Evolutionary conservation across 2,888 invertebrate genomes (phyloP).

Genomic region (Drosophila kambysellisi): DNA sequence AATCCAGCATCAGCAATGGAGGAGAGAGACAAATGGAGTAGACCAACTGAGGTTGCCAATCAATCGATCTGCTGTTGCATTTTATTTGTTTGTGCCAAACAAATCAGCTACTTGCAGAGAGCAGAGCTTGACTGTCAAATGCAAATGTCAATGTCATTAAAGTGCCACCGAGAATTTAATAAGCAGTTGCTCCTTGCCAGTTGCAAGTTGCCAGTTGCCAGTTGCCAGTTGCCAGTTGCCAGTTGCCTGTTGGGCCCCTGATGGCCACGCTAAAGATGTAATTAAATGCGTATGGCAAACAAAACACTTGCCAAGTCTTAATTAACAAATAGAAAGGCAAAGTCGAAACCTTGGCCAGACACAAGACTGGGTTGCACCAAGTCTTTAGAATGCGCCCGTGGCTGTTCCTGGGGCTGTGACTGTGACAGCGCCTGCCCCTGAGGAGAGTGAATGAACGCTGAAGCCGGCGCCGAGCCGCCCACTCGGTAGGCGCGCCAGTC

Average conservation of each 20-base stretch:
- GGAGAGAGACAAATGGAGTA: background rate
- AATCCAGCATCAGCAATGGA: conserved; percentile 15
- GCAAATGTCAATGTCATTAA: conserved; percentile 79
- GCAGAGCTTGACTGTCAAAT: conserved; percentile 38
- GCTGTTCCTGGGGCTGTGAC: background rate
- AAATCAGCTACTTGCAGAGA: conserved; percentile 45
- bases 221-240: conserved; percentile 6
- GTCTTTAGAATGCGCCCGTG: conserved; percentile 24
- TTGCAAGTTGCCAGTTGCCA: conserved; percentile 15
- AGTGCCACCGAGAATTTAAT: conserved; percentile 59
- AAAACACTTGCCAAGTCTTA: conserved; percentile 56
- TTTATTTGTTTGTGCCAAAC: conserved; percentile 66
- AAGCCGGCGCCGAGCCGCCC: conserved; percentile 60
- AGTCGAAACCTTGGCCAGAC: conserved; percentile 72
- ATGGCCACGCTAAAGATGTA: conserved; percentile 66
- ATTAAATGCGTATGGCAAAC: conserved; percentile 72
- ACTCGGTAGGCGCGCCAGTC: conserved; percentile 61
- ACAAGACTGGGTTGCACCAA: conserved; percentile 26
- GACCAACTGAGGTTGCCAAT: conserved; percentile 51
- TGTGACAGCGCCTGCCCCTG: conserved; percentile 7
- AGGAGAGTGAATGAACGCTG: conserved; percentile 74
- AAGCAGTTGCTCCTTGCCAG: conserved; percentile 31
- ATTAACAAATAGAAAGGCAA: conserved; percentile 76
- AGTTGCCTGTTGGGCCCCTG: no score
- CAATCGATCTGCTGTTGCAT: conserved; percentile 67